phyloP scores from a whole-genome alignment of 92 coral and sea anemone genomes.

The Palythoa grandis region DNA sequence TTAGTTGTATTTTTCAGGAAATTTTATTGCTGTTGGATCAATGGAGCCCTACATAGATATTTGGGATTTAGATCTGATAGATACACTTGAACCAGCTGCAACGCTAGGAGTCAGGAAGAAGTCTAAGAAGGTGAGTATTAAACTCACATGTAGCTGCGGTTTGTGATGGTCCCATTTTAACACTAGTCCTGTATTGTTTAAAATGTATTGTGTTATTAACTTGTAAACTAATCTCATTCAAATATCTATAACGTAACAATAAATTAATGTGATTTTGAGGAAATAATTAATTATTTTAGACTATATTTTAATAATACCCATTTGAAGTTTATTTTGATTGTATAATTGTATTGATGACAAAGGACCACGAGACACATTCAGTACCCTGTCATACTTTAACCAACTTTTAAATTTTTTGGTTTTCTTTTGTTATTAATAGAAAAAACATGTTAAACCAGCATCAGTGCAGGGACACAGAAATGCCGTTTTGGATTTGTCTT shows the following conservation, averaged over 20 bases:
- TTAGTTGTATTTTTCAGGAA: constrained; percentile 48
- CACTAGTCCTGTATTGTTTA: too few species aligned
- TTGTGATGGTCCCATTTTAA: too few species aligned
- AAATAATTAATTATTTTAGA: too few species aligned
- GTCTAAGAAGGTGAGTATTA: constrained; percentile 67
- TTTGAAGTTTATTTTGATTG: too few species aligned
- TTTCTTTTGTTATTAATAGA: neutral
- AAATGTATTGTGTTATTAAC: too few species aligned
- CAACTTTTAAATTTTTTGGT: neutral
- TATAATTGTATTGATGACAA: too few species aligned
- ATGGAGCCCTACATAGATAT: constrained; percentile 93
- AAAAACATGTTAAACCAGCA: constrained; percentile 6
- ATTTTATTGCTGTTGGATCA: constrained; percentile 90
- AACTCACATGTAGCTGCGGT: too few species aligned
- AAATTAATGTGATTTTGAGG: too few species aligned
- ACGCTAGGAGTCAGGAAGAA: constrained; percentile 80
- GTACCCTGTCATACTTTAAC: neutral
- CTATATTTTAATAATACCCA: too few species aligned
- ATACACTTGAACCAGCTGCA: constrained; percentile 82
- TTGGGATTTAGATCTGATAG: constrained; percentile 95
- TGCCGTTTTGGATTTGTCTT: constrained; percentile 92
- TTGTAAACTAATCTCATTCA: too few species aligned
- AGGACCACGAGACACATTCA: too few species aligned
- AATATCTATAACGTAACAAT: too few species aligned
- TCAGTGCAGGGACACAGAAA: constrained; percentile 76